Percentiles rank a stretch among this genome's conserved stretches.
Evolutionary conservation across 1,140 invertebrate species (phyloP).

Genomic region (Drosophila truncata): DNA sequence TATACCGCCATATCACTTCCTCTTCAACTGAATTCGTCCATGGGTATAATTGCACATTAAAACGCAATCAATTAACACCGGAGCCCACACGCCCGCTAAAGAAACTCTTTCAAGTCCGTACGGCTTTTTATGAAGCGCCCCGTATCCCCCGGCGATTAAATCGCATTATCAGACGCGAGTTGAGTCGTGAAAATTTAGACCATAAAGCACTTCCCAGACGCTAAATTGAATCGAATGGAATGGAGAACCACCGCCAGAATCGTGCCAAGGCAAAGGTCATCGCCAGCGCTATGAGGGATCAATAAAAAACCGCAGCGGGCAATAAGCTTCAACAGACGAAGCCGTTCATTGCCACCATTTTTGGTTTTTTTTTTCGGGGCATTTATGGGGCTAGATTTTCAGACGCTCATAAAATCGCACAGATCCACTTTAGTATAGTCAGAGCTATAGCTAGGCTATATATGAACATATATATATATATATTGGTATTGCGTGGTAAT

Average conservation of each 20-base stretch:
- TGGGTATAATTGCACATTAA: constrained; percentile 63
- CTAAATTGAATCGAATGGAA: constrained; percentile 18
- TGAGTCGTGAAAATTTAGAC: constrained; percentile 33
- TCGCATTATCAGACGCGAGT: constrained; percentile 55
- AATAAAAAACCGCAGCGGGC: constrained; percentile 36
- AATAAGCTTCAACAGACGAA: constrained; percentile 25
- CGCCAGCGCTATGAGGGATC: constrained; percentile 27
- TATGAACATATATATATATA: too few species aligned
- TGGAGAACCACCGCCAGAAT: constrained; percentile 33
- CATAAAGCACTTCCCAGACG: constrained; percentile 57
- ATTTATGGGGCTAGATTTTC: constrained; percentile 44
- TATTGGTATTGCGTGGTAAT: constrained; percentile 34
- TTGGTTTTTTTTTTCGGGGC: constrained; percentile 14
- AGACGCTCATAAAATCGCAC: constrained; percentile 45
- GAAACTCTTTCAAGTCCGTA: constrained; percentile 56
- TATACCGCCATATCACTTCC: constrained; percentile 13
- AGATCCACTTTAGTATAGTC: constrained; percentile 31
- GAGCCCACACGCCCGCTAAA: neutral
- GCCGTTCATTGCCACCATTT: constrained; percentile 30
- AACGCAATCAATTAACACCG: constrained; percentile 61
- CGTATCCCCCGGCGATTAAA: constrained; percentile 33
- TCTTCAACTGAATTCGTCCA: constrained; percentile 4
- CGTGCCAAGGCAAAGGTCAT: constrained; percentile 62
- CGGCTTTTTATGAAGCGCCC: constrained; percentile 35
- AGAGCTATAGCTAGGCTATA: constrained; percentile 1